These are phyloP conservation scores for Oryzias sinensis DNA, from an alignment of 2,797 vertebrate species.

Conservation along the genomic window DNA sequence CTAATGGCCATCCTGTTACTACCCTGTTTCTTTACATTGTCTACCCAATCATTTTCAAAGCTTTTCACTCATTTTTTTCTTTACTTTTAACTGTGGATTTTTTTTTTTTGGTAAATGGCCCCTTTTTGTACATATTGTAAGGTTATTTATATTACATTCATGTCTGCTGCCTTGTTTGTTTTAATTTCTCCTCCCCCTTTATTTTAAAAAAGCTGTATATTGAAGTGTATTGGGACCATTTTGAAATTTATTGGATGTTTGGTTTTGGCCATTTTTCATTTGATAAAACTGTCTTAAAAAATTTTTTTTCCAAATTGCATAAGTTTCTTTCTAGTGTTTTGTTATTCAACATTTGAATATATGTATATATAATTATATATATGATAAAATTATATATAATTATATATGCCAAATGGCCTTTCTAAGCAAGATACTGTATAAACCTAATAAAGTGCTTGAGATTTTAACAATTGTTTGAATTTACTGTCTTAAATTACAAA, in stretches of 20 bases:
- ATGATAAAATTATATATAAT: constrained; percentile 83
- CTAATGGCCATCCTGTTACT: constrained; percentile 13
- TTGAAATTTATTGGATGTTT: constrained; percentile 71
- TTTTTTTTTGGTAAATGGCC: constrained; percentile 39
- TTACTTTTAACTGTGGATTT: constrained; percentile 28
- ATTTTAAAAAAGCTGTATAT: constrained; percentile 59
- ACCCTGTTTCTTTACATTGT: constrained; percentile 21
- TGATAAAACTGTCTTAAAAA: constrained; percentile 75
- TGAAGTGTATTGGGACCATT: constrained; percentile 81
- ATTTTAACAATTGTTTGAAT: constrained; percentile 65
- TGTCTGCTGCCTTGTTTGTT: constrained; percentile 68
- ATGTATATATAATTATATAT: constrained; percentile 85
- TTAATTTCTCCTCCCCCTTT: constrained; percentile 29
- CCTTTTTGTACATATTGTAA: constrained; percentile 81
- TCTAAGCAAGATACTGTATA: constrained; percentile 81
- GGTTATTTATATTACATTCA: constrained; percentile 83
- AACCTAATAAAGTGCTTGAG: constrained; percentile 84
- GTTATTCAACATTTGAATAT: constrained; percentile 83
- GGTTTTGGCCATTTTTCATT: constrained; percentile 70
- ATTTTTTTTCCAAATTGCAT: constrained; percentile 74
- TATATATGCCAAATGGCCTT: constrained; percentile 83
- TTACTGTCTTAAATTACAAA: constrained; percentile 7
- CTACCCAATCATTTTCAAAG: constrained; percentile 19
- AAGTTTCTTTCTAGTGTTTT: constrained; percentile 75
- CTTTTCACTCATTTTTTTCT: constrained; percentile 23